Conservation (phyloP, 2,113 vertebrate genomes). For the Ictalurus furcatus region DNA sequence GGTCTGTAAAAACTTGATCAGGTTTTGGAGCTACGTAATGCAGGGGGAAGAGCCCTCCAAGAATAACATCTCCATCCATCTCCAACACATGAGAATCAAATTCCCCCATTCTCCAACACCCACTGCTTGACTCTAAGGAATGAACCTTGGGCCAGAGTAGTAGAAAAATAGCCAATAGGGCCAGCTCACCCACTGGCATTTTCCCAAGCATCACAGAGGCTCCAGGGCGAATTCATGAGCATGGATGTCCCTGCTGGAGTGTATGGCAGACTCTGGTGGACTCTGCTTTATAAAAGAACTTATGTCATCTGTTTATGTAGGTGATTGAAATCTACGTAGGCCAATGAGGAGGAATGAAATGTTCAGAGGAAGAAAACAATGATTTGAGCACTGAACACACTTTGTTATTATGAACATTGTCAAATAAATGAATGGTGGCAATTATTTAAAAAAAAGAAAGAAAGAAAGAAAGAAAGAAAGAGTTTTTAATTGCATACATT, state of each 20-base stretch:
- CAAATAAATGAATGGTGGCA: neutral
- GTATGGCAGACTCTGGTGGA: neutral
- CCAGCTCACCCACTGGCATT: slow-evolving; percentile 38
- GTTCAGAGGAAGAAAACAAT: slow-evolving; percentile 27
- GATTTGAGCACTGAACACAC: neutral
- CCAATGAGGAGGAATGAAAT: slow-evolving; percentile 24
- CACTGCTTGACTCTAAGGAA: slow-evolving; percentile 5
- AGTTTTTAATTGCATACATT: neutral
- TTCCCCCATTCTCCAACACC: slow-evolving; percentile 59
- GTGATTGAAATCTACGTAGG: slow-evolving; percentile 16
- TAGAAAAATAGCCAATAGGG: slow-evolving; percentile 23
- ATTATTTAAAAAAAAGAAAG: neutral
- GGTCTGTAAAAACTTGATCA: slow-evolving; percentile 57
- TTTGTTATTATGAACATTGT: neutral
- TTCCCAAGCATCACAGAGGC: slow-evolving; percentile 17
- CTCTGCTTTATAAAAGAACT: slow-evolving; percentile 37
- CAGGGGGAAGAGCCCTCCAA: slow-evolving; percentile 73
- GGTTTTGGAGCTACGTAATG: slow-evolving; percentile 61
- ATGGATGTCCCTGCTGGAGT: slow-evolving; percentile 12
- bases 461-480: neutral
- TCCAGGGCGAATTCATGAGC: slow-evolving; percentile 26
- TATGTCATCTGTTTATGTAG: slow-evolving; percentile 5
- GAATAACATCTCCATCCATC: slow-evolving; percentile 64
- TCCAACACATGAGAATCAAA: slow-evolving; percentile 57
- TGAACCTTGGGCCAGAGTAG: slow-evolving; percentile 4